A percentile compares a stretch with the other conserved stretches of the same genome.
Evolutionary conservation across 1,140 invertebrate species (phyloP).

Genomic region (Zophobas morio): DNA sequence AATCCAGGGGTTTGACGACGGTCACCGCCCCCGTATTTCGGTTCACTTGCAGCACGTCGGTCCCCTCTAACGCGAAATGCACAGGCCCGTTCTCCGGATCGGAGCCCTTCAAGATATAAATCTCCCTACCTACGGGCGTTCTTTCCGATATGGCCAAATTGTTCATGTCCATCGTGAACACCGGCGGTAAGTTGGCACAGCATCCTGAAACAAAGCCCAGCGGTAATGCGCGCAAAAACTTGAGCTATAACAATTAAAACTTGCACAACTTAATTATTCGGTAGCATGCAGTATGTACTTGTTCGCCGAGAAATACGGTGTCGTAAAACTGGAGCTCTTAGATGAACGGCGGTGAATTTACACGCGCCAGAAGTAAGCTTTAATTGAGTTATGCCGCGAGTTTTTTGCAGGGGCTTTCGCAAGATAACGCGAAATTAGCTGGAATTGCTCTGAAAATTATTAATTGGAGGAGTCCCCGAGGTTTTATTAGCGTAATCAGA

Average conservation of each 20-base stretch:
- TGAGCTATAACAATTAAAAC: slow-evolving; percentile 19
- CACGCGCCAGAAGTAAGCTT: not conserved
- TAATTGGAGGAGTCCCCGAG: no score
- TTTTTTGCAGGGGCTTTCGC: no score
- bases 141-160: slow-evolving; percentile 83
- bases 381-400: slow-evolving; percentile 2
- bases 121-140: slow-evolving; percentile 81
- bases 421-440: no score
- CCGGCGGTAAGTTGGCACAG: slow-evolving; percentile 75
- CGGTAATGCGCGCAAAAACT: slow-evolving; percentile 1
- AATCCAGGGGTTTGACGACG: slow-evolving; percentile 83
- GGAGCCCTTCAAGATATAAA: slow-evolving; percentile 82
- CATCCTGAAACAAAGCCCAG: slow-evolving; percentile 62
- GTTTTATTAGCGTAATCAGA: no score
- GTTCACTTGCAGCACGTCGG: slow-evolving; percentile 85
- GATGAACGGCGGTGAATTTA: not conserved
- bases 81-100: slow-evolving; percentile 84
- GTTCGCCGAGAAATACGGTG: not conserved
- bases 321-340: not conserved
- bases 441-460: no score
- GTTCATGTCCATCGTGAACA: slow-evolving; percentile 80
- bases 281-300: slow-evolving; percentile 1
- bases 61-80: slow-evolving; percentile 84
- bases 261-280: slow-evolving; percentile 1
- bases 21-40: slow-evolving; percentile 83